phyloP scores from a whole-genome alignment of 1,140 invertebrate genomes.

The Leptinotarsa defecta region DNA sequence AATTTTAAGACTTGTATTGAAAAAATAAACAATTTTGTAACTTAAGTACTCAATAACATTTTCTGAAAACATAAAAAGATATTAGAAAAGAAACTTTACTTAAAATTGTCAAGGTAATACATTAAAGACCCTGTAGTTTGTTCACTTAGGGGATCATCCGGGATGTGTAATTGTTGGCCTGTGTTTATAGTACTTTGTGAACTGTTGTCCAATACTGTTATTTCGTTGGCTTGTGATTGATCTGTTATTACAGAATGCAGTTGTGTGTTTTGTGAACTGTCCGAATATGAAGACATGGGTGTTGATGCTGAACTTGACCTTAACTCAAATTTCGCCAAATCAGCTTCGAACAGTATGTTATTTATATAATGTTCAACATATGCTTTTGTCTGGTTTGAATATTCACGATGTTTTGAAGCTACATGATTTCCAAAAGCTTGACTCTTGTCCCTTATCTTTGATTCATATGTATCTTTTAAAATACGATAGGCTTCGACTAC shows the following conservation, averaged over 20 bases:
- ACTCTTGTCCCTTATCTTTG: constrained; percentile 37
- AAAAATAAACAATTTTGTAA: constrained; percentile 7
- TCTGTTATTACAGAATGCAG: constrained; percentile 6
- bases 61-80: background rate
- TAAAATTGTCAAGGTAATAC: background rate
- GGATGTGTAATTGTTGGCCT: constrained; percentile 14
- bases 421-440: constrained; percentile 23
- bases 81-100: constrained; percentile 5
- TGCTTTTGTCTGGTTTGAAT: constrained; percentile 8
- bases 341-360: constrained; percentile 10
- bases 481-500: constrained; percentile 42
- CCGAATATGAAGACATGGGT: constrained; percentile 3
- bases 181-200: constrained; percentile 10
- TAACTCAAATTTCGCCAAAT: constrained; percentile 1
- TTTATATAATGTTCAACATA: constrained; percentile 12
- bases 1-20: constrained; percentile 6
- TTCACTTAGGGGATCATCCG: constrained; percentile 12
- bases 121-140: constrained; percentile 15
- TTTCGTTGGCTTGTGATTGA: constrained; percentile 7
- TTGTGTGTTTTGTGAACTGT: constrained; percentile 6
- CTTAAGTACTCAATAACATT: constrained; percentile 9
- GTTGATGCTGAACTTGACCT: background rate
- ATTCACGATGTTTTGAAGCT: constrained; percentile 12
- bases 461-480: constrained; percentile 35
- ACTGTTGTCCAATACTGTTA: constrained; percentile 19